phyloP scores from a whole-genome alignment of 1,140 invertebrate genomes.

The Hermetia illucens region DNA sequence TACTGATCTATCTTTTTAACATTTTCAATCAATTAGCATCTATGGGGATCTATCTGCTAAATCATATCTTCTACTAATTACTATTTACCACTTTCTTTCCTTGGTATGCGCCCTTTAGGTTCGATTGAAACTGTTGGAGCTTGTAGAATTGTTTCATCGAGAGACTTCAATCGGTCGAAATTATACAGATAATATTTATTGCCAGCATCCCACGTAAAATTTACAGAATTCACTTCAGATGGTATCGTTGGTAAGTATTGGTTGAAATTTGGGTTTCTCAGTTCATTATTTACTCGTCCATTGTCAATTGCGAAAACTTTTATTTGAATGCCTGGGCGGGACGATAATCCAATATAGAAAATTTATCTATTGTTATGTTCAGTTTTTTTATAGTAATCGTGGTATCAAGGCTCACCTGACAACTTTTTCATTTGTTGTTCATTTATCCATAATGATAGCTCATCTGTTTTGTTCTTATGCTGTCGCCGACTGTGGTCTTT shows the following conservation, averaged over 20 bases:
- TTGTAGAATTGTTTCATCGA: constrained; percentile 66
- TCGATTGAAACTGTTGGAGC: constrained; percentile 78
- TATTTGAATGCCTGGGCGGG: constrained; percentile 59
- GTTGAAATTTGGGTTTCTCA: constrained; percentile 79
- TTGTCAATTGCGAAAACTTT: constrained; percentile 79
- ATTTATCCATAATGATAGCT: constrained; percentile 76
- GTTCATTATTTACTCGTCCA: constrained; percentile 67
- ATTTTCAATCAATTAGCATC: too few species aligned
- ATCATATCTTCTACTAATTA: too few species aligned
- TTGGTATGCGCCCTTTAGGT: constrained; percentile 67
- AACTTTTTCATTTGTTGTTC: constrained; percentile 79
- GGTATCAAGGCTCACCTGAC: constrained; percentile 46
- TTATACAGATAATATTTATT: constrained; percentile 74
- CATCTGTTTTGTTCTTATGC: too few species aligned
- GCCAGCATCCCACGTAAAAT: constrained; percentile 84
- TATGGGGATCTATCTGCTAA: too few species aligned
- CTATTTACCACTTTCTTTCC: constrained; percentile 71
- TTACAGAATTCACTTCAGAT: constrained; percentile 75
- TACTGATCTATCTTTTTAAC: too few species aligned
- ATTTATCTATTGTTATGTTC: background rate
- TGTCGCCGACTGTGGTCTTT: too few species aligned
- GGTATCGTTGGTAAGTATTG: constrained; percentile 78
- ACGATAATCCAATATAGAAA: too few species aligned
- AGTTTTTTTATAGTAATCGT: too few species aligned
- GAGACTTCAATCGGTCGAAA: constrained; percentile 72